Evolutionary conservation across 2,888 invertebrate genomes (phyloP), one percentile per base, ranked within the genome.

Genomic region (Eupithecia insigniata): DNA sequence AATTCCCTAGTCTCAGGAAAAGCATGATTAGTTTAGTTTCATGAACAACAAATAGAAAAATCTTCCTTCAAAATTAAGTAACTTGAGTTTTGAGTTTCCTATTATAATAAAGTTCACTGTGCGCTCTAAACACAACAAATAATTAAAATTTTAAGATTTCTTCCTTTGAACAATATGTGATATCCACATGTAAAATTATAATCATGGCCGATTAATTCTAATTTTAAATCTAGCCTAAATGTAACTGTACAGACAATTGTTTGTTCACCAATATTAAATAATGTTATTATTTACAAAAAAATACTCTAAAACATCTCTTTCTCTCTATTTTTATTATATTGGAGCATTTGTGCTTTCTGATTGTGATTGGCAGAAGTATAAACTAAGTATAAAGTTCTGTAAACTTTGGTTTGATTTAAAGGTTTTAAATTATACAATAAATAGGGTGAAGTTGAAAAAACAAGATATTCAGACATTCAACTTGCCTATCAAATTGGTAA

Each of bases 171-270:
- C 84, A 82, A 85, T n/a, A 86, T 91, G 89, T 92, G 91, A 92
- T 91, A 90, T 84, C 82, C 79, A 80, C 80, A 86, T 85, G 83
- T 82, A 79, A 80, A 79, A 82, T 85, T 85, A 85, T 84, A 88
- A 85, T 89, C 86, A 91, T 91, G 90, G 90, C 91, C 87, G 86
- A 87, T 81, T 89, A 89, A 72, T 85, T 79, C 87, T 92, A 91
- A 71, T 83, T 84, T 85, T 85, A 86, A 79, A 83, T 81, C 85
- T 90, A 89, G 85, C 84, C 84, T 85, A 84, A 83, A 87, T 83
- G 83, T 90, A 90, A 89, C 91, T 93, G 91, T 93, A 93, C 93
- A 92, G 81, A 85, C 82, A 86, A 85, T 85, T 87, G 86, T 85
- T 86, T 83, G 82, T 85, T 84, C 80, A 83, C 85, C 80, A 79